Conservation (phyloP, 1,140 invertebrate genomes). For the Orussus abietinus region DNA sequence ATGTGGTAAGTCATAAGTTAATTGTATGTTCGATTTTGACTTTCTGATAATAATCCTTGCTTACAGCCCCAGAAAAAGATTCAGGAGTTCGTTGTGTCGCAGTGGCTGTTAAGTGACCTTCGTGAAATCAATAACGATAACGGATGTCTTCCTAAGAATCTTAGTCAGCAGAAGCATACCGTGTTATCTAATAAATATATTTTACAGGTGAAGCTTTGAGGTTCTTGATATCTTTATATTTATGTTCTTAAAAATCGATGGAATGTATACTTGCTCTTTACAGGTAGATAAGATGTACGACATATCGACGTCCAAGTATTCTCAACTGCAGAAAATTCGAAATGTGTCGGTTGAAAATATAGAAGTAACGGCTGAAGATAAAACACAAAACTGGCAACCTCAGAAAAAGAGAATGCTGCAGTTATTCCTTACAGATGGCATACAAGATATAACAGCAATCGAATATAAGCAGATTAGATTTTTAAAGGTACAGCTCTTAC, state of each 20-base stretch:
- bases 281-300: conserved; percentile 57
- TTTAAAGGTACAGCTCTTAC: conserved; percentile 58
- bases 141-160: conserved; percentile 55
- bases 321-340: conserved; percentile 62
- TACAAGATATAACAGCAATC: conserved; percentile 65
- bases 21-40: conserved; percentile 4
- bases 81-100: conserved; percentile 48
- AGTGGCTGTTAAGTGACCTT: conserved; percentile 64
- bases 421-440: conserved; percentile 73
- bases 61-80: conserved; percentile 20
- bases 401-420: conserved; percentile 64
- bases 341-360: conserved; percentile 56
- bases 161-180: conserved; percentile 43
- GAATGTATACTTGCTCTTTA: too few species aligned
- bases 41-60: conserved; percentile 10
- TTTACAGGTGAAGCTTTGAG: conserved; percentile 54
- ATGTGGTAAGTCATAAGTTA: conserved; percentile 14
- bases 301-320: conserved; percentile 60
- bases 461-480: conserved; percentile 66
- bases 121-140: conserved; percentile 55
- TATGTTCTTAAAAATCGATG: conserved; percentile 12
- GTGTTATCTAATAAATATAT: conserved; percentile 55
- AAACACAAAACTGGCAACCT: conserved; percentile 39
- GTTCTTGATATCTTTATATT: conserved; percentile 24
- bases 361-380: conserved; percentile 48